These are phyloP conservation scores for Merodon equestris DNA, from an alignment of 2,888 invertebrate species.

Conservation along the genomic window DNA sequence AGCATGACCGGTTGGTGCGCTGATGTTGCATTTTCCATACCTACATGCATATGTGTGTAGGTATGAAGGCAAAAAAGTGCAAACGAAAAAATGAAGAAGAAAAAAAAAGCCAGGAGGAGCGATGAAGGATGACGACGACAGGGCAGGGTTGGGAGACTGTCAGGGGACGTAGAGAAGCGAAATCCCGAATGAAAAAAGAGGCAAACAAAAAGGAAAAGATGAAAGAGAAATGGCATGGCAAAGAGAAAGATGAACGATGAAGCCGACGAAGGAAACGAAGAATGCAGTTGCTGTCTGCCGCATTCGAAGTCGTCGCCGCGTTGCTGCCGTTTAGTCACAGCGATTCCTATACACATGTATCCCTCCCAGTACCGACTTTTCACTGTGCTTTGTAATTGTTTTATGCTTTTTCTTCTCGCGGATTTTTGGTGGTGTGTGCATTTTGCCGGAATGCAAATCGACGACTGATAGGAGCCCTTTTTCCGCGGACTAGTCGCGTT, in stretches of 20 bases:
- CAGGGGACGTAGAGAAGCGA: neutral
- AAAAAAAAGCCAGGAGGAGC: constrained; percentile 26
- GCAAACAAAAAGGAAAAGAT: neutral
- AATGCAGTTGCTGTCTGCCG: constrained; percentile 59
- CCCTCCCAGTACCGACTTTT: too few relatives aligned
- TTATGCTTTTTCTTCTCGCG: constrained; percentile 16
- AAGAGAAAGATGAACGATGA: neutral
- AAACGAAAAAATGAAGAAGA: constrained; percentile 10
- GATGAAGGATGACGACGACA: too few relatives aligned
- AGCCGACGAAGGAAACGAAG: constrained; percentile 30
- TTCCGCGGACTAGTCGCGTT: too few relatives aligned
- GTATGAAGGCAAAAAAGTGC: constrained; percentile 9
- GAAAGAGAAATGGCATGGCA: too few relatives aligned
- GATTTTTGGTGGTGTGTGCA: constrained; percentile 41
- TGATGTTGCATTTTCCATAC: constrained; percentile 69
- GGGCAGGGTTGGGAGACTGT: neutral
- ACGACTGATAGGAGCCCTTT: constrained; percentile 8
- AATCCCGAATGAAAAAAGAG: neutral
- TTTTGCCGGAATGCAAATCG: constrained; percentile 45
- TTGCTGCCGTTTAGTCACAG: neutral
- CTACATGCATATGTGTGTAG: neutral
- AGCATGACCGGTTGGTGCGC: constrained; percentile 64
- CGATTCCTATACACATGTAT: neutral
- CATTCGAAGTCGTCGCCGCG: constrained; percentile 40
- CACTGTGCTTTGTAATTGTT: too few relatives aligned